Base-by-base conservation (phyloP, 2,113 vertebrate genomes). In the Eleginops maclovinus region DNA sequence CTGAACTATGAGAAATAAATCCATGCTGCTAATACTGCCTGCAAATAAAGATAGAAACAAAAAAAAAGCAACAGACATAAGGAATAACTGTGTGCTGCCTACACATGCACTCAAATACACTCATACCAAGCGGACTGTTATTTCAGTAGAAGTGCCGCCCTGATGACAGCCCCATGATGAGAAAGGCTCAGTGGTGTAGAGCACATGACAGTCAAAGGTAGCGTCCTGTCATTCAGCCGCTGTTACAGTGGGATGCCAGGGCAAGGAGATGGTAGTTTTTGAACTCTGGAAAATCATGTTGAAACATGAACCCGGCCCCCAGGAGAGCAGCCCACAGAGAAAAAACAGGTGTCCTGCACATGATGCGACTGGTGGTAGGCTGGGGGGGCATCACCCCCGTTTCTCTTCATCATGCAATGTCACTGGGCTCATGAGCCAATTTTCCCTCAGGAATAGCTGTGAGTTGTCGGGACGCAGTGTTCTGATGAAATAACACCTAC, bases 271-370 rank as follows among this genome's bases (percentile, higher is more conserved):
- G 80, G 83, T 78, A 91, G 81, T 87, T 90, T 80, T 81, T 74
- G 58, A 87, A 87, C 86, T 86, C 72, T 72, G 62, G 22, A 84
- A 89, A 72, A 83, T 86, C 75, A 84, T 71, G 65, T 66, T 83
- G 86, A 90, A 93, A 90, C 85, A 77, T 80, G 79, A 92, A 85
- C 82, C 85, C 40, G 46, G 51, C 60, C 72, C 83, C 78, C 75
- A 19, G 17, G 72, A 88, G 88, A 82, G 81, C 55, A 21, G 58
- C 66, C 51, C 63, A 58, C 68, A 40, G 31, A 66, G 50, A 77
- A 73, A 83, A 79, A 88, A 83, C 89, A 90, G 88, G 89, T 89
- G 85, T 66, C 81, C 84, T 46, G 60, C 66, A 88, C 72, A 69
- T 78, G 79, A 75, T 5, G 43, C 59, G 24, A 55, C 61, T 67